Conservation (phyloP, 2,113 vertebrate genomes). For the Sylvia atricapilla region DNA sequence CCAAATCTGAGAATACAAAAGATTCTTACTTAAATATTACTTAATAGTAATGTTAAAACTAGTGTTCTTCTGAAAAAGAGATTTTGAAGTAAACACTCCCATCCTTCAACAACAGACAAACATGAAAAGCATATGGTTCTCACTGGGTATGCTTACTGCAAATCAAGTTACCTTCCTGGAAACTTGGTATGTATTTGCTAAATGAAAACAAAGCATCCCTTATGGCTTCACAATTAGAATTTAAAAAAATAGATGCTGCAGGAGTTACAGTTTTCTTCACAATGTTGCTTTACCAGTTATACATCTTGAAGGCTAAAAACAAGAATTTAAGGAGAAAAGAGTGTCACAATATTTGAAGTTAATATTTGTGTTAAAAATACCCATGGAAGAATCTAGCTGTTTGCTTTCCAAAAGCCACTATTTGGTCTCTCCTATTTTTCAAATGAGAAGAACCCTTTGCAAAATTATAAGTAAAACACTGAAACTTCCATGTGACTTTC, state of each 20-base stretch:
- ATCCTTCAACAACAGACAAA: not conserved
- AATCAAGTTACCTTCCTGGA: not conserved
- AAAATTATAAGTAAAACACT: constrained; percentile 49
- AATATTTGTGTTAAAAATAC: constrained; percentile 24
- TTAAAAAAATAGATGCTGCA: not conserved
- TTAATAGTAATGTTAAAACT: not conserved
- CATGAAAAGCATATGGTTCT: not conserved
- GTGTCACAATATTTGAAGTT: not conserved
- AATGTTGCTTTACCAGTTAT: not conserved
- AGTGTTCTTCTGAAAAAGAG: not conserved
- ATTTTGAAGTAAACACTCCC: constrained; percentile 16
- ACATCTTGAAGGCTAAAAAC: not conserved
- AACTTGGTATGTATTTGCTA: not conserved
- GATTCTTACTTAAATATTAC: not conserved
- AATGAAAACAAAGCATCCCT: constrained; percentile 4
- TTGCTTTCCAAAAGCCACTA: constrained; percentile 17
- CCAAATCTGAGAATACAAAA: not conserved
- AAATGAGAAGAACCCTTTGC: constrained; percentile 26
- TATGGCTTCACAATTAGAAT: not conserved
- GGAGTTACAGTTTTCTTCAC: not conserved
- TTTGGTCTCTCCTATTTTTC: constrained; percentile 16
- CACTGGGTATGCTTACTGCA: not conserved
- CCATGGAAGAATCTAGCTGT: not conserved
- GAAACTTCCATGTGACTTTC: constrained; percentile 40
- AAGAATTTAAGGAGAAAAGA: not conserved